Evolutionary conservation across 2,113 vertebrate species (phyloP), one percentile per base, ranked within the genome.

Genomic region (Toxotes jaculatrix): DNA sequence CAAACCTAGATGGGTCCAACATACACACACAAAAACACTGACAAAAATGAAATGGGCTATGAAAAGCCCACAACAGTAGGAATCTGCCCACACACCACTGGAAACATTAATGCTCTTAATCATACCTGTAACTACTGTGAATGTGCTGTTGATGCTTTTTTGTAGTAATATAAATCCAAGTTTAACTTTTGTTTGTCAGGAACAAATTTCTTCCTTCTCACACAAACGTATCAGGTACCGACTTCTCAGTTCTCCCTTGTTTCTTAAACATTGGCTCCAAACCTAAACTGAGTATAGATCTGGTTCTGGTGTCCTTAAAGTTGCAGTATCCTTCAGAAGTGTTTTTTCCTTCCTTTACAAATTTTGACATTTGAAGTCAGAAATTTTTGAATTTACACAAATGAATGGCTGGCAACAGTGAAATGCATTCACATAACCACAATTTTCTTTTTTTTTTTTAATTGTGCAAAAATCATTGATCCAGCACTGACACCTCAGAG

Each of bases 131-230:
- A 36, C 14, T 21, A 32, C 51, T 77, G 60, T 57, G 51, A 49
- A 57, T 42, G 34, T 51, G 17, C 43, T 51, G 23, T 51, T 23
- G 6, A 61, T 27, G 27, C 8, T 19, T 51, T 53, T 53, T 53
- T 19, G 17, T 32, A 0, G 27, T 19, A 19, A 23, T 12, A 63
- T 70, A n/a, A 36, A 62, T 43, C 27, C 40, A 40, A 72, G 9
- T 59, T 62, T 63, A 32, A 55, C 27, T 43, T 27, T 47, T 56
- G n/a, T 55, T 71, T 43, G 31, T 72, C 56, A 42, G 27, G 53
- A 57, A 73, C 32, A 42, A 42, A 45, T 64, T 47, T 23, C 27
- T 27, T 42, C 66, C 10, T 71, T 63, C 43, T 61, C 19, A 56
- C 9, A 2, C 27, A 31, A n/a, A 59, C 5, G 17, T 61, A 72